These are phyloP conservation scores for Tillus elongatus DNA, from an alignment of 2,888 invertebrate species.

Conservation along the genomic window DNA sequence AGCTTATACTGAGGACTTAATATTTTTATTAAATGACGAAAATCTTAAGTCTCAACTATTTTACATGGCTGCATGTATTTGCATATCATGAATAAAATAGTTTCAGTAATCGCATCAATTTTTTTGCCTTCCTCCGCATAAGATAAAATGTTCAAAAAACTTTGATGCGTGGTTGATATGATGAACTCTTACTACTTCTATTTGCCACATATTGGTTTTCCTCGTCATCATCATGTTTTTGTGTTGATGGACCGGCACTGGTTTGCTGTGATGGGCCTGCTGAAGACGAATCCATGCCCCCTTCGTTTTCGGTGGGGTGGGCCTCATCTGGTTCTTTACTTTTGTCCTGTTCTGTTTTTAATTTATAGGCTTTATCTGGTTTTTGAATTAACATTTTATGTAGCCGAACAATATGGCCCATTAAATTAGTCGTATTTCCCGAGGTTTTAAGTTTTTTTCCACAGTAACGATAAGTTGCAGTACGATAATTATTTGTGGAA, in stretches of 20 bases:
- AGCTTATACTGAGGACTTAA: constrained; percentile 8
- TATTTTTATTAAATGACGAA: constrained; percentile 8
- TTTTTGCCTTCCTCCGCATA: constrained; percentile 10
- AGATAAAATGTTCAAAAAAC: constrained; percentile 11
- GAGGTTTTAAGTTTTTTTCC: constrained; percentile 8
- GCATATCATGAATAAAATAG: constrained; percentile 10
- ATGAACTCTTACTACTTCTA: too few relatives aligned
- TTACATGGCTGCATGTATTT: constrained; percentile 18
- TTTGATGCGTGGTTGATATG: too few relatives aligned
- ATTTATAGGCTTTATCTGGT: too few relatives aligned
- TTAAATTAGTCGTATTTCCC: constrained; percentile 11
- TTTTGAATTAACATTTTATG: too few relatives aligned
- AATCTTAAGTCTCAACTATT: constrained; percentile 19
- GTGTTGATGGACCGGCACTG: constrained; percentile 6
- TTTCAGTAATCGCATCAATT: constrained; percentile 8
- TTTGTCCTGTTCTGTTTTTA: too few relatives aligned
- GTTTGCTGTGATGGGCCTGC: too few relatives aligned
- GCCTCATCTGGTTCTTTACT: too few relatives aligned
- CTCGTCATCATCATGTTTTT: too few relatives aligned
- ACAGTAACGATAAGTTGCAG: constrained; percentile 8
- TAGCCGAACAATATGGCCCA: too few relatives aligned
- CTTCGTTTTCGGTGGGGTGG: background rate
- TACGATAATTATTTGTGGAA: constrained; percentile 1
- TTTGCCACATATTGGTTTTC: too few relatives aligned
- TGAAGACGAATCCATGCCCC: too few relatives aligned